phyloP scores from a whole-genome alignment of 1,140 invertebrate genomes.

The Nylanderia fulva region DNA sequence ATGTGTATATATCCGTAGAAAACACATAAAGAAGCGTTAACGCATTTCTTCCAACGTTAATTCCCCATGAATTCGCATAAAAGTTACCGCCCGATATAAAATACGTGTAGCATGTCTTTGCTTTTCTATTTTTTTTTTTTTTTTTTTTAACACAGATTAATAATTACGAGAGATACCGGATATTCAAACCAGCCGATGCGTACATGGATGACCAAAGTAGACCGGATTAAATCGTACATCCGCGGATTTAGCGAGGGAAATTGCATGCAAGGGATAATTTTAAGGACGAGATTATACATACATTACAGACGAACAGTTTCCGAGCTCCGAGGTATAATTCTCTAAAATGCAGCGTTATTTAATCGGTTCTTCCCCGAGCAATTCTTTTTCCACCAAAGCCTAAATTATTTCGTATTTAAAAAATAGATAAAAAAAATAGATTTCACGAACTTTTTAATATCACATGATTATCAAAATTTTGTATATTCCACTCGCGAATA shows the following conservation, averaged over 20 bases:
- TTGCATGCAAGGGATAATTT: slow-evolving; percentile 45
- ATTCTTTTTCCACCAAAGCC: slow-evolving; percentile 39
- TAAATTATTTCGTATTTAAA: slow-evolving; percentile 22
- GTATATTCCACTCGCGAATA: too few relatives aligned
- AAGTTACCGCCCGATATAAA: slow-evolving; percentile 29
- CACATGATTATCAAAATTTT: too few relatives aligned
- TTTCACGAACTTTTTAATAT: neutral
- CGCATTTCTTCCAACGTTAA: slow-evolving; percentile 48
- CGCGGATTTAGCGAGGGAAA: slow-evolving; percentile 43
- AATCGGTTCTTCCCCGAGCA: slow-evolving; percentile 23
- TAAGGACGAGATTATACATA: slow-evolving; percentile 58
- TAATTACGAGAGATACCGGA: slow-evolving; percentile 43
- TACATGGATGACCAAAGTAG: slow-evolving; percentile 43
- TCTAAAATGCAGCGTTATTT: slow-evolving; percentile 49
- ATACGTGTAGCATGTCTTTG: neutral
- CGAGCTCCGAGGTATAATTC: slow-evolving; percentile 45
- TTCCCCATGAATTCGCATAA: slow-evolving; percentile 43
- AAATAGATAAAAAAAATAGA: too few relatives aligned
- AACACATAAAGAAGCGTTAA: slow-evolving; percentile 46
- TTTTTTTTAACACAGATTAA: slow-evolving; percentile 32
- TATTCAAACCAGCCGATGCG: slow-evolving; percentile 51
- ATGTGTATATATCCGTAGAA: neutral
- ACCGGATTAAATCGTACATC: slow-evolving; percentile 57
- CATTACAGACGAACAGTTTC: slow-evolving; percentile 51
- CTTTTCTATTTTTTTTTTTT: neutral